A percentile compares a stretch with the other conserved stretches of the same genome.
Evolutionary conservation across 2,888 invertebrate species (phyloP).

Genomic region (Dugesia japonica): DNA sequence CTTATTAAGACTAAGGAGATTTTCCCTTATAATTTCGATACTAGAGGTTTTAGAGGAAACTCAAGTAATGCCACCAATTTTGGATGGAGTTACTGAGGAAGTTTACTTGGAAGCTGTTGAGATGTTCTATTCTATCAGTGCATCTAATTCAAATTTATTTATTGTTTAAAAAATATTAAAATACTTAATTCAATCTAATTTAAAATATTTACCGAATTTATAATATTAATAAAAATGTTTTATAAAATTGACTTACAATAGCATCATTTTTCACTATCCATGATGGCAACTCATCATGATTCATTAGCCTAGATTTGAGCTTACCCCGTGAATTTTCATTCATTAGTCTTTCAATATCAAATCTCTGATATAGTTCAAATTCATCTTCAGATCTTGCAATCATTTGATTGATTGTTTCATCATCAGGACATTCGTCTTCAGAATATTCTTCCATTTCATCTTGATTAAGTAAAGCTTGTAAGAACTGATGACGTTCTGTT

Average conservation of each 20-base stretch:
- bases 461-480: slow-evolving; percentile 73
- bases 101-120: too few species aligned
- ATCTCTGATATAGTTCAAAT: slow-evolving; percentile 52
- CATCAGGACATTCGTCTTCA: slow-evolving; percentile 79
- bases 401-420: slow-evolving; percentile 97
- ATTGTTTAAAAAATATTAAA: too few species aligned
- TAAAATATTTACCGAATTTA: too few species aligned
- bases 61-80: too few species aligned
- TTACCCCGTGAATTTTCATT: slow-evolving; percentile 52
- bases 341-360: slow-evolving; percentile 66
- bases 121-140: too few species aligned
- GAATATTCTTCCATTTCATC: slow-evolving; percentile 73
- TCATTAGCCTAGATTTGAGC: slow-evolving; percentile 65
- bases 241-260: background rate
- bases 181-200: too few species aligned
- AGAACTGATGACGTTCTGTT: slow-evolving; percentile 79
- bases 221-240: background rate
- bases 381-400: slow-evolving; percentile 84
- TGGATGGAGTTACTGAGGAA: too few species aligned
- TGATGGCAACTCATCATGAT: slow-evolving; percentile 78
- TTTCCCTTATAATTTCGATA: too few species aligned
- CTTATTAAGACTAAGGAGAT: too few species aligned
- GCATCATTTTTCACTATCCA: slow-evolving; percentile 62
- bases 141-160: too few species aligned
- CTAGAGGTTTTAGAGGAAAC: too few species aligned